phyloP scores from a whole-genome alignment of 1,140 invertebrate species.

The Drosophila arawakana region DNA sequence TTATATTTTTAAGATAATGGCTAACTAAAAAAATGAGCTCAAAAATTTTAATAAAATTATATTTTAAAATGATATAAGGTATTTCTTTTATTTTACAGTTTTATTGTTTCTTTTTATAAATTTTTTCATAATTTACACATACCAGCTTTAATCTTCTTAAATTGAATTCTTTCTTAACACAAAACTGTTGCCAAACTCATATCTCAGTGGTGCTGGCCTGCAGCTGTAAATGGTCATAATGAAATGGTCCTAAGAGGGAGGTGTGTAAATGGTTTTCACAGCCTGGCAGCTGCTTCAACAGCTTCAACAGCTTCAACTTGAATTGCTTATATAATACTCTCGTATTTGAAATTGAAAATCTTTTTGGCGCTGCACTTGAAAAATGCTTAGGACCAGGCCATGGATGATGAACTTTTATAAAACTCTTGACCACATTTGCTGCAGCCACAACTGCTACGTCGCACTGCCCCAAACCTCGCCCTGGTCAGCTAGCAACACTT shows the following conservation, averaged over 20 bases:
- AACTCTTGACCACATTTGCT: constrained; percentile 80
- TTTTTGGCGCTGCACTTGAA: constrained; percentile 78
- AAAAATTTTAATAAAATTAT: too few relatives aligned
- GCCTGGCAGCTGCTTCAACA: constrained; percentile 27
- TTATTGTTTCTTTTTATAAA: too few relatives aligned
- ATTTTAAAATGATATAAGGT: too few relatives aligned
- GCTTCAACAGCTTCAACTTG: constrained; percentile 6
- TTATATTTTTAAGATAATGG: too few relatives aligned
- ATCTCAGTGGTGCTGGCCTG: constrained; percentile 1
- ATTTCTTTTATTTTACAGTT: too few relatives aligned
- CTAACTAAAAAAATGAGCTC: too few relatives aligned
- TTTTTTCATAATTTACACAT: too few relatives aligned
- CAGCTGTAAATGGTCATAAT: constrained; percentile 31
- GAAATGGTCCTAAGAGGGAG: constrained; percentile 23
- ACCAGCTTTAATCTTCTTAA: neutral
- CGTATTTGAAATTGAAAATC: constrained; percentile 80
- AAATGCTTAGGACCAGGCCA: constrained; percentile 71
- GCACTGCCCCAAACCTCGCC: neutral
- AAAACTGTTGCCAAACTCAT: constrained; percentile 14
- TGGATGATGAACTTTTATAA: constrained; percentile 77
- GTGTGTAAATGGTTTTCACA: constrained; percentile 57
- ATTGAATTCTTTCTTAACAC: neutral
- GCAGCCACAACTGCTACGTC: constrained; percentile 32
- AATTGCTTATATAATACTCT: constrained; percentile 68
- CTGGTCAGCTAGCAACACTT: constrained; percentile 52